Percentiles rank a stretch among this genome's conserved stretches.
These are phyloP conservation scores for Siniperca chuatsi DNA, from an alignment of 2,113 vertebrate species.

Conservation along the genomic window DNA sequence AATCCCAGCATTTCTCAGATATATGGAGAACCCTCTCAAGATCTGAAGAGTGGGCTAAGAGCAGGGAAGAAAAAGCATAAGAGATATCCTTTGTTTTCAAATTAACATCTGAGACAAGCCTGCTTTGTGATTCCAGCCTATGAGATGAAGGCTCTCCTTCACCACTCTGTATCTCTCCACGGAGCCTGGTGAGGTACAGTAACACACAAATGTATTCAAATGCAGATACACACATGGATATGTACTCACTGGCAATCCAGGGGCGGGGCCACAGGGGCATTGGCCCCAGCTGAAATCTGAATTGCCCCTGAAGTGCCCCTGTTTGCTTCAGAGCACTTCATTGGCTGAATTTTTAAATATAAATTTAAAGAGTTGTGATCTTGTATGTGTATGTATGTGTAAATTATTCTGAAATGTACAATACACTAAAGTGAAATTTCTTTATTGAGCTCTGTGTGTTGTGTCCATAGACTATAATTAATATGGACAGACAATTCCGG, in stretches of 20 bases:
- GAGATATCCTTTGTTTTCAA: conserved; percentile 69
- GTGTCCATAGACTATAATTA: too few relatives aligned
- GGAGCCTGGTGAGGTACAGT: conserved; percentile 10
- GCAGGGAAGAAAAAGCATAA: conserved; percentile 18
- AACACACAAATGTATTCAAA: conserved; percentile 28
- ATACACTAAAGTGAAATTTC: too few relatives aligned
- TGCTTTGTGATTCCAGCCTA: conserved; percentile 44
- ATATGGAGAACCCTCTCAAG: conserved; percentile 34
- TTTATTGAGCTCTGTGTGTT: too few relatives aligned
- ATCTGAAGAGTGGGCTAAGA: conserved; percentile 42
- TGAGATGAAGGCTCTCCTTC: conserved; percentile 45
- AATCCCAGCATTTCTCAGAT: conserved; percentile 11
- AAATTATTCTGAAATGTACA: too few relatives aligned
- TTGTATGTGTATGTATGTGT: too few relatives aligned
- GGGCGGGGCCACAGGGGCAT: too few relatives aligned
- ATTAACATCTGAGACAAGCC: conserved; percentile 57
- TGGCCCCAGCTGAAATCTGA: too few relatives aligned
- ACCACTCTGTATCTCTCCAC: conserved; percentile 39
- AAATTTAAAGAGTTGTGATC: too few relatives aligned
- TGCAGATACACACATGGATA: conserved; percentile 26
- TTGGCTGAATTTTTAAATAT: too few relatives aligned
- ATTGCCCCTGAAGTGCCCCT: too few relatives aligned
- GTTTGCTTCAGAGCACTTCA: too few relatives aligned
- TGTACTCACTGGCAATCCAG: neutral
- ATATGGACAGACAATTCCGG: too few relatives aligned